Evolutionary conservation across 2,888 invertebrate genomes (phyloP).

Genomic region (Cryptocheilus praepositus): DNA sequence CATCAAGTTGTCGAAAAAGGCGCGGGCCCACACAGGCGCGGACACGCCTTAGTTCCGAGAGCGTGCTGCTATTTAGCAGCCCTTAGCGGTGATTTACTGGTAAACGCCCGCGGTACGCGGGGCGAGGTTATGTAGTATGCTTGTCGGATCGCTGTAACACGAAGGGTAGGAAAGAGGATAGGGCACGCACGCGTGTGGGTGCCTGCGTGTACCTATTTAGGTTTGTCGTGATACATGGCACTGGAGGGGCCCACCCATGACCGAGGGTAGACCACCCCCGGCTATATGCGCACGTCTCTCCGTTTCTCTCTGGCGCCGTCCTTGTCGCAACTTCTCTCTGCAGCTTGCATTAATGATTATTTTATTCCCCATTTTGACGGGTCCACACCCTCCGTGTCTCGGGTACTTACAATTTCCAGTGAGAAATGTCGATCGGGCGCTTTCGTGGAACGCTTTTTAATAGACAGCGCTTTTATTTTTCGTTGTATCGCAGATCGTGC

Average conservation of each 20-base stretch:
- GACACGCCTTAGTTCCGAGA: constrained; percentile 33
- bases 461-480: too few species aligned
- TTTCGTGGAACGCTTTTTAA: too few species aligned
- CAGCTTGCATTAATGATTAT: constrained; percentile 53
- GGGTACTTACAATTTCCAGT: neutral
- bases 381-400: neutral
- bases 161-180: constrained; percentile 48
- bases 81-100: constrained; percentile 72
- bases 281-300: constrained; percentile 19
- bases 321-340: constrained; percentile 2
- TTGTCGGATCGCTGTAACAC: constrained; percentile 53
- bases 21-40: constrained; percentile 21
- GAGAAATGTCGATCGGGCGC: too few species aligned
- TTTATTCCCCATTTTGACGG: constrained; percentile 43
- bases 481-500: too few species aligned
- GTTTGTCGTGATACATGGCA: constrained; percentile 45
- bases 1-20: constrained; percentile 35
- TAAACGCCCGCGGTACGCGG: constrained; percentile 19
- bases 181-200: constrained; percentile 19
- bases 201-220: constrained; percentile 43
- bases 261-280: constrained; percentile 59
- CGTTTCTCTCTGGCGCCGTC: neutral
- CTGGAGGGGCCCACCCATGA: constrained; percentile 55
- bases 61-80: constrained; percentile 70
- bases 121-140: constrained; percentile 48